Evolutionary conservation across 1,140 invertebrate species (phyloP), one percentile per base, ranked within the genome.

Genomic region (Cydia amplana): DNA sequence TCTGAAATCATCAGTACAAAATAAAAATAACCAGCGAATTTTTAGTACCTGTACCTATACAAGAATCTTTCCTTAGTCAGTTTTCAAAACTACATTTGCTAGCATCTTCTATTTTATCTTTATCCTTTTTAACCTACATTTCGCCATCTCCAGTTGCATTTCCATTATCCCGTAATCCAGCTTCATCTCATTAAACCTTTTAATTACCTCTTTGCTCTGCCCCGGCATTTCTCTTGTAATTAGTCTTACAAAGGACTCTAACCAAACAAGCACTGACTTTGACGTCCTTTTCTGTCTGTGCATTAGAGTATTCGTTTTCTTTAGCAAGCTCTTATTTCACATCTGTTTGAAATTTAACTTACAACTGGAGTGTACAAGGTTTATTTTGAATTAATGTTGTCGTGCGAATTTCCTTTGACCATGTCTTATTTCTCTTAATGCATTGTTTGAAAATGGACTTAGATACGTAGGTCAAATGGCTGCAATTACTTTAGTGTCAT

Each of bases 191-290:
- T 60, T 60, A 60, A 60, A 23, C 55, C 55, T 10, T 60, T n/a
- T 60, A 60, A 60, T 60, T 60, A 60, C 55, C 55, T 60, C 20
- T 60, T 51, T 51, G 49, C 55, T 12, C 55, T 20, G 55, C 20
- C 20, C 20, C 55, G 6, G 7, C 55, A 20, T 60, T 60, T 60
- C 55, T 60, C 55, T 23, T 60, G 55, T 60, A 60, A 60, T 60
- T 60, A 60, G 55, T 60, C 55, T 60, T 60, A 60, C 55, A 60
- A 60, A 60, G 55, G 55, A 60, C 55, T 55, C n/a, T 60, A 60
- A 60, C 55, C 55, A 60, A 60, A 60, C 55, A 60, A 60, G 55
- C 51, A 55, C 5, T 60, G 55, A 60, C 55, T 60, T 60, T 60
- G 55, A 12, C 55, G 55, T 60, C 55, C 55, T 60, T 60, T 60